Evolutionary conservation across 37 sponge, comb jelly and placozoan genomes (phyloP).

Genomic region (Corticium candelabrum): DNA sequence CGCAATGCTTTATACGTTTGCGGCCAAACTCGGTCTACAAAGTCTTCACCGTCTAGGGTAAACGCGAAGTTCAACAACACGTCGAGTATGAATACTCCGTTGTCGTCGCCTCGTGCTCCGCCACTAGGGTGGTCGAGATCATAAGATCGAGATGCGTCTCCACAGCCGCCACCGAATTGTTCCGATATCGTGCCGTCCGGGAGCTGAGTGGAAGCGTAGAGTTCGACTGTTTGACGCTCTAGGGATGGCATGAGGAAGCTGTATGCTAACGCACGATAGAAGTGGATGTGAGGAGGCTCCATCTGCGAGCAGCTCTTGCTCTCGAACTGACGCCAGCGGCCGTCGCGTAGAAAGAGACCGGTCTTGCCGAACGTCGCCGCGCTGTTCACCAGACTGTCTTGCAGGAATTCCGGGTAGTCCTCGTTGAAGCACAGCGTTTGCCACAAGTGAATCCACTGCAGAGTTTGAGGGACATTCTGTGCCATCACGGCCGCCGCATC

Average conservation of each 20-base stretch:
- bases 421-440: background rate
- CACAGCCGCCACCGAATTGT: slow-evolving; percentile 9
- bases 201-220: background rate
- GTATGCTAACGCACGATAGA: background rate
- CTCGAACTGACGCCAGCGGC: slow-evolving; percentile 12
- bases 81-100: slow-evolving; percentile 1
- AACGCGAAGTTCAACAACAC: background rate
- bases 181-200: background rate
- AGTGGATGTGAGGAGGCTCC: slow-evolving; percentile 11
- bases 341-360: slow-evolving; percentile 6
- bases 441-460: background rate
- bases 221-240: background rate
- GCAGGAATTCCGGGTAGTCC: background rate
- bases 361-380: background rate
- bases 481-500: background rate
- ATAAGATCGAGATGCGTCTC: background rate
- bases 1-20: background rate
- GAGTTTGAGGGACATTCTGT: background rate
- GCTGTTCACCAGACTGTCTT: background rate
- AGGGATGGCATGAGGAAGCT: background rate
- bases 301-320: slow-evolving; percentile 1
- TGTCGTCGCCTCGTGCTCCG: slow-evolving; percentile 8
- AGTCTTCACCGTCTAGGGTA: background rate
- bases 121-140: background rate
- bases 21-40: background rate